Conservation (phyloP, 2,888 invertebrate species). For the Liodrosophila aerea region DNA sequence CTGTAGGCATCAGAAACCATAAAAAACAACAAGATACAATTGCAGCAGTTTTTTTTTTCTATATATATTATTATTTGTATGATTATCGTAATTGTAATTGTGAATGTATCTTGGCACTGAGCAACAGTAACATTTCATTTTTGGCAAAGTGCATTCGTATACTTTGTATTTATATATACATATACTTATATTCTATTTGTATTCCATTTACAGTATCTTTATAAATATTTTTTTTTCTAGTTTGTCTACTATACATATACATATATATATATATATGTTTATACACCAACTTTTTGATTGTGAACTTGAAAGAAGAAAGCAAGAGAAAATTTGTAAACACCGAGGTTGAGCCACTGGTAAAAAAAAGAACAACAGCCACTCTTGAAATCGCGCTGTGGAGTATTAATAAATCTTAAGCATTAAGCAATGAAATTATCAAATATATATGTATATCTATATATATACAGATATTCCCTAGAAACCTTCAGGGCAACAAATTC, state of each 20-base stretch:
- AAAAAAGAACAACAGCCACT: constrained; percentile 23
- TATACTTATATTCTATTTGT: constrained; percentile 45
- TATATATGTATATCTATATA: constrained; percentile 14
- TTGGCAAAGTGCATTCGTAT: constrained; percentile 43
- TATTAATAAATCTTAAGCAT: constrained; percentile 47
- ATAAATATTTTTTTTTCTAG: constrained; percentile 29
- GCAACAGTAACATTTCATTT: constrained; percentile 6
- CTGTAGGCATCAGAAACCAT: constrained; percentile 33
- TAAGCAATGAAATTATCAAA: constrained; percentile 28
- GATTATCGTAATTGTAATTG: constrained; percentile 33
- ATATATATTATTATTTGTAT: constrained; percentile 38
- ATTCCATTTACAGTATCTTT: constrained; percentile 49
- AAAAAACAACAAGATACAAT: constrained; percentile 33
- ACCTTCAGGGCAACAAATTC: too few relatives aligned
- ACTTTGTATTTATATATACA: not conserved
- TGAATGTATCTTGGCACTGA: constrained; percentile 39
- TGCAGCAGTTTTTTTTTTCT: constrained; percentile 24
- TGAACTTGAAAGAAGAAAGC: constrained; percentile 30
- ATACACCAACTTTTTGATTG: constrained; percentile 24
- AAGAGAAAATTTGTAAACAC: constrained; percentile 46
- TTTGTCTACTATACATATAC: constrained; percentile 37
- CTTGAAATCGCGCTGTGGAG: constrained; percentile 44
- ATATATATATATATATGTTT: constrained; percentile 22
- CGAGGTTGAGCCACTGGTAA: constrained; percentile 63
- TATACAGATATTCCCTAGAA: not conserved